Percentiles rank a stretch among this genome's conserved stretches.
Evolutionary conservation across 2,113 vertebrate species (phyloP).

Genomic region (Argyrosomus japonicus): DNA sequence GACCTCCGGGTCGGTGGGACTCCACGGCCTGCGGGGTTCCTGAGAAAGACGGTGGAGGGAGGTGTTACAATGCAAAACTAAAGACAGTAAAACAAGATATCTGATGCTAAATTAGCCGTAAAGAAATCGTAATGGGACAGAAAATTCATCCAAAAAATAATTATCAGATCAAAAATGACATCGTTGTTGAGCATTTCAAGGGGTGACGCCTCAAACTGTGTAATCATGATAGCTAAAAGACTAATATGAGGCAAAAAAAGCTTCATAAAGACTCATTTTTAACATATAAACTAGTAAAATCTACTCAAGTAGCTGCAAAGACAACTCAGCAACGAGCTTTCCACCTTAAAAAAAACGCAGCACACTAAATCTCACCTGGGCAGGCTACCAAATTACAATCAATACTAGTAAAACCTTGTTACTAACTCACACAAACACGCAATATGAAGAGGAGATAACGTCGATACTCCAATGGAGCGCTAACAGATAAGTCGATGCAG

Average conservation of each 20-base stretch:
- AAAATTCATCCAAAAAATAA: not conserved
- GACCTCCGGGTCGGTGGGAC: conserved; percentile 67
- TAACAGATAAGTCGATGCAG: not conserved
- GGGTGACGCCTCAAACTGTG: too few species aligned
- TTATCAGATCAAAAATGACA: too few species aligned
- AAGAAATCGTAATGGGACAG: not conserved
- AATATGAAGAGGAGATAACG: not conserved
- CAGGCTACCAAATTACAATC: conserved; percentile 9
- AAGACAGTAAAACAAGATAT: not conserved
- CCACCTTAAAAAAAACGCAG: not conserved
- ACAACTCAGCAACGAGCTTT: not conserved
- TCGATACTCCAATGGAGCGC: conserved; percentile 22
- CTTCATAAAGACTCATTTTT: not conserved
- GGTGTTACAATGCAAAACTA: not conserved
- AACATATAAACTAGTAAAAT: not conserved
- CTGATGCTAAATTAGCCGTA: not conserved
- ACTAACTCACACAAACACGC: not conserved
- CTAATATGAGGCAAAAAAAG: too few species aligned
- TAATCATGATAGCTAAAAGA: too few species aligned
- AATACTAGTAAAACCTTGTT: conserved; percentile 3
- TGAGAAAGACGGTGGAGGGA: not conserved
- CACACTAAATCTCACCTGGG: not conserved
- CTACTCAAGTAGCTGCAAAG: not conserved
- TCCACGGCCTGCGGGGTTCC: conserved; percentile 83
- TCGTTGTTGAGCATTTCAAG: too few species aligned